These are phyloP conservation scores for Engystomops pustulosus DNA, from an alignment of 2,113 vertebrate genomes.

Conservation along the genomic window DNA sequence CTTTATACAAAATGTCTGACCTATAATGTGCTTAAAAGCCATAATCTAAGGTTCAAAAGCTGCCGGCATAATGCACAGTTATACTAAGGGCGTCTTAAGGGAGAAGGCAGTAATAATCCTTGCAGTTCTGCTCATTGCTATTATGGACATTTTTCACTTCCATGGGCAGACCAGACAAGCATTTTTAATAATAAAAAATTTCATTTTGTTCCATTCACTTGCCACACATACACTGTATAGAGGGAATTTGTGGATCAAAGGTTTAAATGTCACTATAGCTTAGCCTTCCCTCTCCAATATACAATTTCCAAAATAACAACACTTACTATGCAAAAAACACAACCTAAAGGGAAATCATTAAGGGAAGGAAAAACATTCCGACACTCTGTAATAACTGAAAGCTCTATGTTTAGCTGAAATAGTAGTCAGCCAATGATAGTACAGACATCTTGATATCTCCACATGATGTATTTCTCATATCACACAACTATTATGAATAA, in stretches of 20 bases:
- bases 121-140: not conserved
- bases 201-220: constrained; percentile 2
- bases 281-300: not conserved
- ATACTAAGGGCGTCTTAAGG: not conserved
- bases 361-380: no score
- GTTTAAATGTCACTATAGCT: constrained; percentile 34
- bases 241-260: constrained; percentile 32
- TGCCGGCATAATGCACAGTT: not conserved
- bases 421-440: no score
- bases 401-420: no score
- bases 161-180: no score
- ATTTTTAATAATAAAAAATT: not conserved
- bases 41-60: not conserved
- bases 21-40: not conserved
- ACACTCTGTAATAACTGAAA: no score
- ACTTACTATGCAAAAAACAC: not conserved
- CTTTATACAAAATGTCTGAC: not conserved
- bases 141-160: not conserved
- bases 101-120: not conserved
- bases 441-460: no score
- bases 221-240: constrained; percentile 16
- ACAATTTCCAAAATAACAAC: not conserved
- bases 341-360: no score
- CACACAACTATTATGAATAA: no score
- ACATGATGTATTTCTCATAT: no score